These are phyloP conservation scores for Schizaphis graminum DNA, from an alignment of 2,888 invertebrate genomes.

Conservation along the genomic window DNA sequence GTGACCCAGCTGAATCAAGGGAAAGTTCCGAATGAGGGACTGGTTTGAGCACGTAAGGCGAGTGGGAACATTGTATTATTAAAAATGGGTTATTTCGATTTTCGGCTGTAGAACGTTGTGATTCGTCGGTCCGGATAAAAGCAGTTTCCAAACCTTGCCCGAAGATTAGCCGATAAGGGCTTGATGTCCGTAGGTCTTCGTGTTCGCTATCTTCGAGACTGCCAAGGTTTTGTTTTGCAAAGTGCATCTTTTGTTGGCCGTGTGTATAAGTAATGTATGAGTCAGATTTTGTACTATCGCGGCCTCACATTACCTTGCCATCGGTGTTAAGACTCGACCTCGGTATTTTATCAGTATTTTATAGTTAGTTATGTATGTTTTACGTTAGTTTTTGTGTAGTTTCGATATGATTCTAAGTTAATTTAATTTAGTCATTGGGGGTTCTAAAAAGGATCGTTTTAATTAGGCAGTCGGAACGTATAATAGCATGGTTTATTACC, in stretches of 20 bases:
- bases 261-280: background rate
- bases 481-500: background rate
- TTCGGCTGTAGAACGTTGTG: background rate
- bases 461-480: background rate
- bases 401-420: background rate
- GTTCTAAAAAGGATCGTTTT: background rate
- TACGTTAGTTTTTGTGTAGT: background rate
- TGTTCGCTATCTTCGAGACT: background rate
- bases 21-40: background rate
- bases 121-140: background rate
- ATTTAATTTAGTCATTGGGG: background rate
- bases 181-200: background rate
- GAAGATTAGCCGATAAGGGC: background rate
- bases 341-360: background rate
- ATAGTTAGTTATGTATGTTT: too few species aligned
- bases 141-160: background rate
- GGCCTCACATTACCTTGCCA: background rate
- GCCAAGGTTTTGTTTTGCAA: background rate
- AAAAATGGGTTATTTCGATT: background rate
- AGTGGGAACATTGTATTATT: background rate
- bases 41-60: background rate
- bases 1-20: background rate
- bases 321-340: background rate
- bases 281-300: background rate
- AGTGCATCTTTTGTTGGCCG: background rate